Evolutionary conservation across 2,888 invertebrate genomes (phyloP).

Genomic region (Dorcus hopei): DNA sequence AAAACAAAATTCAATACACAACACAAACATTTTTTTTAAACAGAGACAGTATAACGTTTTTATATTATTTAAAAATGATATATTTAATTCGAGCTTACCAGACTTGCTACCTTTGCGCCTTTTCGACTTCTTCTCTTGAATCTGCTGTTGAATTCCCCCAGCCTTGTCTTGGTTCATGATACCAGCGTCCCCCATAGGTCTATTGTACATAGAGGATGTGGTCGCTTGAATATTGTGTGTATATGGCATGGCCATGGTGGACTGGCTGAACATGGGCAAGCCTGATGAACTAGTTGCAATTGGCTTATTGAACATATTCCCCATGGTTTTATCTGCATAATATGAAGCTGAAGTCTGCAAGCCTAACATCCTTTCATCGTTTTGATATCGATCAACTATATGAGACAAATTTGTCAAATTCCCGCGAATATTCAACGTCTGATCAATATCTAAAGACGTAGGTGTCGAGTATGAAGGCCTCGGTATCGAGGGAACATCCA

Average conservation of each 20-base stretch:
- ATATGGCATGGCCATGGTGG: conserved; percentile 40
- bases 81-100: conserved; percentile 16
- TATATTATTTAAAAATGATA: not conserved
- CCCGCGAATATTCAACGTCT: conserved; percentile 48
- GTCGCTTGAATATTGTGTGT: conserved; percentile 38
- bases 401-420: conserved; percentile 59
- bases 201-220: conserved; percentile 35
- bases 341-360: conserved; percentile 51
- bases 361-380: conserved; percentile 55
- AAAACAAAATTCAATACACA: too few relatives aligned
- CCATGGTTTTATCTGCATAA: conserved; percentile 43
- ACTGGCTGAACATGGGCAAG: conserved; percentile 44
- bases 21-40: too few relatives aligned
- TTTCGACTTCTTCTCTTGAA: conserved; percentile 38
- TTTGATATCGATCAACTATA: conserved; percentile 57
- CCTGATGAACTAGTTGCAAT: conserved; percentile 37
- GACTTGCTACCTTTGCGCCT: conserved; percentile 35
- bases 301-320: conserved; percentile 42
- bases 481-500: conserved; percentile 26
- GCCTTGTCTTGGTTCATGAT: conserved; percentile 23
- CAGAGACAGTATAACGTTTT: too few relatives aligned
- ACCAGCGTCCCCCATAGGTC: conserved; percentile 37
- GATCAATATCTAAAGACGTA: conserved; percentile 52
- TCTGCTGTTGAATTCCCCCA: conserved; percentile 16
- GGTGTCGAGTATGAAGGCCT: conserved; percentile 40